phyloP scores from a whole-genome alignment of 2,888 invertebrate genomes.

The Octonoba sinensis region DNA sequence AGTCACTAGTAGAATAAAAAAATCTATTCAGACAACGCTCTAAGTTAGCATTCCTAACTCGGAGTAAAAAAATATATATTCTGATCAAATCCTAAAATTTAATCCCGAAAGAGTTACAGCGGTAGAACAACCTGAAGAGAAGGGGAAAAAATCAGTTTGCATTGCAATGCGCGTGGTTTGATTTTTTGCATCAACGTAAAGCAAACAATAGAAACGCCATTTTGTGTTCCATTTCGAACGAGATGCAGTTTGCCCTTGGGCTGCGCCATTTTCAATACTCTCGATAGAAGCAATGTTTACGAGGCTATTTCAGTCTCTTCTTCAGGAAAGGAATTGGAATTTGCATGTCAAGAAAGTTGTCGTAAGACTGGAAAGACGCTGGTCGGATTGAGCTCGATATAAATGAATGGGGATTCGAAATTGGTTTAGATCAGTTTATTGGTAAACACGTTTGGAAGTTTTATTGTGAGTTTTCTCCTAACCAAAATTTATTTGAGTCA shows the following conservation, averaged over 20 bases:
- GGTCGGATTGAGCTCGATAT: conserved; percentile 18
- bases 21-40: conserved; percentile 37
- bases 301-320: conserved; percentile 37
- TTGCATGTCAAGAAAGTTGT: conserved; percentile 16
- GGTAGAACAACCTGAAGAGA: conserved; percentile 24
- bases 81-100: conserved; percentile 52
- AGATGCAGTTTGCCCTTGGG: conserved; percentile 18
- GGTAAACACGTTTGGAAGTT: too few relatives aligned
- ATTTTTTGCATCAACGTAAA: conserved; percentile 44
- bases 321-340: conserved; percentile 38
- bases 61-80: conserved; percentile 12
- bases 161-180: neutral
- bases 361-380: neutral
- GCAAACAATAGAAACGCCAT: conserved; percentile 51
- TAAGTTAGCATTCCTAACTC: conserved; percentile 42
- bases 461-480: too few relatives aligned
- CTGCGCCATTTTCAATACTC: conserved; percentile 48
- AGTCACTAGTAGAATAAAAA: conserved; percentile 9
- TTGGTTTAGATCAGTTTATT: too few relatives aligned
- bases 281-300: conserved; percentile 35
- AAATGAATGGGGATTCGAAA: conserved; percentile 3
- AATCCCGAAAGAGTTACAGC: conserved; percentile 45
- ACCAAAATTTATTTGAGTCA: too few relatives aligned
- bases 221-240: conserved; percentile 36
- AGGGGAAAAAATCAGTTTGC: conserved; percentile 14